Conservation (phyloP, 64 coral and sea anemone species). For the Cladopsammia gracilis region DNA sequence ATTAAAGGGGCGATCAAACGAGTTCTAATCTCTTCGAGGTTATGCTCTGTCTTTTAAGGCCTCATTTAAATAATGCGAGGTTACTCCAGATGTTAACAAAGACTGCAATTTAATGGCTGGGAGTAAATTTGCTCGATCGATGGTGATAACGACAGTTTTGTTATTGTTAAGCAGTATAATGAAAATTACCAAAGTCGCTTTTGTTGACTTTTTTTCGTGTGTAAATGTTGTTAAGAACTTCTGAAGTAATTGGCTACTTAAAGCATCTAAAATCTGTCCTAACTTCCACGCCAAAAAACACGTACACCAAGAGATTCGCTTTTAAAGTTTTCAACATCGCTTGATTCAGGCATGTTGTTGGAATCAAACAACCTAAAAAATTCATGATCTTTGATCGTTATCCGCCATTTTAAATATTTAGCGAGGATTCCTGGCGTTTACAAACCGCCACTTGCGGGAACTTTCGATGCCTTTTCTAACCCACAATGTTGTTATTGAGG, state of each 20-base stretch:
- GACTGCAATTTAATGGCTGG: slow-evolving; percentile 26
- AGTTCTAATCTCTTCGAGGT: background rate
- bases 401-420: slow-evolving; percentile 42
- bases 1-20: background rate
- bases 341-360: background rate
- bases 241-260: slow-evolving; percentile 17
- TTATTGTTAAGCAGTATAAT: slow-evolving; percentile 46
- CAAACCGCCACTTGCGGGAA: slow-evolving; percentile 9
- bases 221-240: slow-evolving; percentile 2
- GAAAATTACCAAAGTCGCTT: slow-evolving; percentile 31
- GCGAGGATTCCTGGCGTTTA: background rate
- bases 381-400: slow-evolving; percentile 51
- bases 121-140: slow-evolving; percentile 30
- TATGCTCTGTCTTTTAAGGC: slow-evolving; percentile 14
- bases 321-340: background rate
- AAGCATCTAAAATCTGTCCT: slow-evolving; percentile 6
- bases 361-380: slow-evolving; percentile 9
- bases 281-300: background rate
- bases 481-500: background rate
- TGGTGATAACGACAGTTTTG: slow-evolving; percentile 27
- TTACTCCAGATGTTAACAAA: slow-evolving; percentile 54
- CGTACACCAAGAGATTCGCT: background rate
- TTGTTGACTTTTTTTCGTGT: slow-evolving; percentile 10
- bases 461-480: background rate
- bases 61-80: slow-evolving; percentile 56